Evolutionary conservation across 2,113 vertebrate genomes (phyloP), one percentile per base, ranked within the genome.

Genomic region (Syrrhaptes paradoxus): DNA sequence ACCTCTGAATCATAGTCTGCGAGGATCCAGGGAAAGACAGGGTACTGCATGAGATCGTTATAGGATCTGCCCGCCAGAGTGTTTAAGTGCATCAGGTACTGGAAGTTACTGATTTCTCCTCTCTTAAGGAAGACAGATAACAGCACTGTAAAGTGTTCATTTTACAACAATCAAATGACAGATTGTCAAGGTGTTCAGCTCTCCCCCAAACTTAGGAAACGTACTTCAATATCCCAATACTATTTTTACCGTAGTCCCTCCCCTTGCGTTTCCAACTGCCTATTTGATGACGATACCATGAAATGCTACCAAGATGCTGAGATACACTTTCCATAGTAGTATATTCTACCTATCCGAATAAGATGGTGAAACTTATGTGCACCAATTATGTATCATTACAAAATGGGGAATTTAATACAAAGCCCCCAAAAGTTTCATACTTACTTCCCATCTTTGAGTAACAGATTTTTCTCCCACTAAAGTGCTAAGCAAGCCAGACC

Each of bases 21-120:
- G 1, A 99, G 98, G 96, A 99, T 99, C 99, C 99, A 99, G 46
- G 99, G 99, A 86, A 99, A 99, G 85, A 99, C 99, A 2, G 99
- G 99, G 85, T 99, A 99, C 97, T 99, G 99, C 99, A 99, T 99
- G 86, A 99, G 98, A 88, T 99, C 99, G 11, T 99, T 99, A 89
- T 99, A 99, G 24, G 99, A 99, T 86, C 99, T 98, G 46, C 99
- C 99, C 0, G 99, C 99, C 98, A 99, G 89, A 2, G 99, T 99
- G 98, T 99, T 99, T 77, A 99, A 98, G 94, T 99, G 99, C 99
- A 99, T 99, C 97, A 99, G 96, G 93, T 99, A 99, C 98, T 99
- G 99, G 98, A 99, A 99, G 96, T 99, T 99, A 97, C 99, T 99
- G 98, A 99, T 99, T 97, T 99, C 99, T 87, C 99, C 99, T 98